A percentile compares a stretch with the other conserved stretches of the same genome.
These are phyloP conservation scores for Crotalus helleri DNA, from an alignment of 2,113 vertebrate genomes.

Conservation along the genomic window DNA sequence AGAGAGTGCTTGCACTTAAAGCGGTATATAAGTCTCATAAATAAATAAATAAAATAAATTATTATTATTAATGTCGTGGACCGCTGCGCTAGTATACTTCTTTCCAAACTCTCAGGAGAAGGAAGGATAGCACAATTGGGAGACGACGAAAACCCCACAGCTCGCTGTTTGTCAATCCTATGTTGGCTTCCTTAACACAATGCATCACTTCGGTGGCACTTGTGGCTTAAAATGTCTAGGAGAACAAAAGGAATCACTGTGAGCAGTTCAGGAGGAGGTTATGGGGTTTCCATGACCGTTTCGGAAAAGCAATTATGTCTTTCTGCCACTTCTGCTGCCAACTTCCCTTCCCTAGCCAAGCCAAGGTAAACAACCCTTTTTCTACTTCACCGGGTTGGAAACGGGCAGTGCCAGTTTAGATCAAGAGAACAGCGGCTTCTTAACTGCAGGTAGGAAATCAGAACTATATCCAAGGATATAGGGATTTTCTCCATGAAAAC, in stretches of 20 bases:
- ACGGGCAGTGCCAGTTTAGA: not conserved
- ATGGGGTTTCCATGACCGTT: not conserved
- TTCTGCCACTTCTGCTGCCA: no score
- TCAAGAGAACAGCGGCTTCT: not conserved
- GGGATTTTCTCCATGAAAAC: not conserved
- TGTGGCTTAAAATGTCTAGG: not conserved
- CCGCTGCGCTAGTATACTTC: not conserved
- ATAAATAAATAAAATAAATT: no score
- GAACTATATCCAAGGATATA: no score
- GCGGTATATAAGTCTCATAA: no score
- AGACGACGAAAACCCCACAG: not conserved
- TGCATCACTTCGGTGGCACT: not conserved
- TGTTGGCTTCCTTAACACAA: not conserved
- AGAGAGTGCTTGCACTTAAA: no score
- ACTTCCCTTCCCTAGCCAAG: not conserved
- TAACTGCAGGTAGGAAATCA: not conserved
- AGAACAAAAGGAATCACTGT: not conserved
- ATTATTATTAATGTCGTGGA: not conserved
- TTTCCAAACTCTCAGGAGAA: not conserved
- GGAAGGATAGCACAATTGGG: not conserved
- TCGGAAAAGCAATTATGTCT: not conserved
- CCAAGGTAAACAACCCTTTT: not conserved
- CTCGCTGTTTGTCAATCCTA: not conserved
- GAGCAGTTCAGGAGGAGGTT: not conserved
- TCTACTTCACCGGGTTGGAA: not conserved